These are phyloP conservation scores for Trachelipus rathkii DNA, from an alignment of 1,140 invertebrate genomes.

Conservation along the genomic window DNA sequence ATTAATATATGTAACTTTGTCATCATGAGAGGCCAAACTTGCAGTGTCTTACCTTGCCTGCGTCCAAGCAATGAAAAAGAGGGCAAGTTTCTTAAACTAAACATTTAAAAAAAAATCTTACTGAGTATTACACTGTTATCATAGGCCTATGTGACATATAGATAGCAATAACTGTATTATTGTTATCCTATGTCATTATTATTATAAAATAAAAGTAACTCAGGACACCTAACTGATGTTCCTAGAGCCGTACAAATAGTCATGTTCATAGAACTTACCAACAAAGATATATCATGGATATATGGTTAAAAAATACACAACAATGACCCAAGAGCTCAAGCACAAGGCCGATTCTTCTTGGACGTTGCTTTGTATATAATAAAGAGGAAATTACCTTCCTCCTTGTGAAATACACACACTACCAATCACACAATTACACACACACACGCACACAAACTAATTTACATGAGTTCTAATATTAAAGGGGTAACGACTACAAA, in stretches of 20 bases:
- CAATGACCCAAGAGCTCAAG: constrained; percentile 31
- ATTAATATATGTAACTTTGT: too few species aligned
- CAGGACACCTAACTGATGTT: neutral
- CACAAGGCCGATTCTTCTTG: constrained; percentile 28
- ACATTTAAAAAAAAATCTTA: too few species aligned
- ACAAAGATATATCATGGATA: constrained; percentile 90
- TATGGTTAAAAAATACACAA: constrained; percentile 50
- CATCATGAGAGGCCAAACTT: too few species aligned
- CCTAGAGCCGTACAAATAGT: neutral
- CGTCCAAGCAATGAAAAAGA: too few species aligned
- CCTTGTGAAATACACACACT: constrained; percentile 29
- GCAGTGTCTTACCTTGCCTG: too few species aligned
- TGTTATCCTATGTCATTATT: neutral
- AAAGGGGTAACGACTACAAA: constrained; percentile 56
- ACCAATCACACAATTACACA: constrained; percentile 3
- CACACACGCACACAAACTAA: neutral
- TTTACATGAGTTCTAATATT: constrained; percentile 12
- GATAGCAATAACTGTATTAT: neutral
- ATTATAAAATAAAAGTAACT: neutral
- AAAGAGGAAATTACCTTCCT: constrained; percentile 46
- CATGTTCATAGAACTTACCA: constrained; percentile 86
- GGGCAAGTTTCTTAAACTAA: too few species aligned
- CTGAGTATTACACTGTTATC: neutral
- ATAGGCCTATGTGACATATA: neutral
- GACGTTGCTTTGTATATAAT: constrained; percentile 29